phyloP scores from a whole-genome alignment of 2,888 invertebrate species.

The Protodeltote pygarga region DNA sequence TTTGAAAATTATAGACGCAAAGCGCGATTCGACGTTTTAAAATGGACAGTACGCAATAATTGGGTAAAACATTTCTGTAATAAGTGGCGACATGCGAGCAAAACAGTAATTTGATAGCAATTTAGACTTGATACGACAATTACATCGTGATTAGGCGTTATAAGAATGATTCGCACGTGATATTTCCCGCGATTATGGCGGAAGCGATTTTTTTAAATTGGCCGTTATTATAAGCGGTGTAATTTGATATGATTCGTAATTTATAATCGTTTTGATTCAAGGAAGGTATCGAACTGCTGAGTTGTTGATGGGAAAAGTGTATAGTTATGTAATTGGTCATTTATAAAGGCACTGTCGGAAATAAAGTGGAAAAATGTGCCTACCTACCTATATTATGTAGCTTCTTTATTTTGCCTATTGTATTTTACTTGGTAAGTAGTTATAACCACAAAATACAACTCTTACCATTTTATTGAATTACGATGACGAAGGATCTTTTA shows the following conservation, averaged over 20 bases:
- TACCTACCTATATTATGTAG: no score
- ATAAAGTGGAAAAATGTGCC: no score
- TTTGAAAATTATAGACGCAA: constrained; percentile 48
- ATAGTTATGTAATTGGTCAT: constrained; percentile 3
- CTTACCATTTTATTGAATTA: no score
- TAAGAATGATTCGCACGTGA: constrained; percentile 52
- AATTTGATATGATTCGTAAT: constrained; percentile 41
- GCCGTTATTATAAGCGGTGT: constrained; percentile 33
- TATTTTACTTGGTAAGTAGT: no score
- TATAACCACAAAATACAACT: no score
- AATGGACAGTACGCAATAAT: constrained; percentile 43
- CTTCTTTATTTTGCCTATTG: no score
- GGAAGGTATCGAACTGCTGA: constrained; percentile 5
- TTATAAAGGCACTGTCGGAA: no score
- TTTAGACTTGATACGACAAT: constrained; percentile 60
- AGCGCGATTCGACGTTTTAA: constrained; percentile 19
- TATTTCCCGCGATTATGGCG: constrained; percentile 47
- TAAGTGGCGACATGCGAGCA: constrained; percentile 61
- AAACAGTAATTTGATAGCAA: constrained; percentile 62
- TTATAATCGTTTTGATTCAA: constrained; percentile 15
- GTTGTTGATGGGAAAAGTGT: constrained; percentile 29
- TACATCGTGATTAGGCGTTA: constrained; percentile 54
- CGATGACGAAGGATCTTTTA: no score
- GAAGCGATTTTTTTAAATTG: constrained; percentile 52
- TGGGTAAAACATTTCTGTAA: constrained; percentile 39